Evolutionary conservation across 2,113 vertebrate species (phyloP).

Genomic region (Scalopus aquaticus): DNA sequence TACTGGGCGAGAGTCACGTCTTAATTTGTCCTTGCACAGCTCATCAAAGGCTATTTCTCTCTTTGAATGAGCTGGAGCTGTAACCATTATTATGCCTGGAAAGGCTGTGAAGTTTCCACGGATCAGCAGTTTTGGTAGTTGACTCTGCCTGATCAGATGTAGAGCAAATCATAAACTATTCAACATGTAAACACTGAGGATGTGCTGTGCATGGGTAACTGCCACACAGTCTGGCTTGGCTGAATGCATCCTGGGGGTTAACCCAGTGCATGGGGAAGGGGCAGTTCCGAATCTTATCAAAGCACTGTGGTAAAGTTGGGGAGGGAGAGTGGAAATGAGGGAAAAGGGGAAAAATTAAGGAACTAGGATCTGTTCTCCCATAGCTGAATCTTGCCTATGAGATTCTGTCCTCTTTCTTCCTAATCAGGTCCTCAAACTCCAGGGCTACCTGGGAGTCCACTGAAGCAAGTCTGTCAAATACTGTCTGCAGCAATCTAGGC

Average conservation of each 20-base stretch:
- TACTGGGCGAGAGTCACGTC: slow-evolving; percentile 12
- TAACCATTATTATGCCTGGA: slow-evolving; percentile 50
- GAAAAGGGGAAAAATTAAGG: not conserved
- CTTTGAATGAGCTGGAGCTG: slow-evolving; percentile 61
- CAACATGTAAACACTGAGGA: slow-evolving; percentile 68
- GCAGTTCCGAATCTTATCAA: not conserved
- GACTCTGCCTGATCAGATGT: slow-evolving; percentile 74
- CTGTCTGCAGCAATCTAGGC: too few species aligned
- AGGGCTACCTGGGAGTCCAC: not conserved
- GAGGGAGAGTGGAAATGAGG: not conserved
- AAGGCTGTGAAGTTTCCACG: slow-evolving; percentile 71
- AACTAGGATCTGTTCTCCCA: not conserved
- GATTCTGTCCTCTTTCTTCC: not conserved
- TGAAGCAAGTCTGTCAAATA: not conserved
- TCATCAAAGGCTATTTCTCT: slow-evolving; percentile 70
- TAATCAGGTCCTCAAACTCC: not conserved
- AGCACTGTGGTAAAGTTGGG: not conserved
- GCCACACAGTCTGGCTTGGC: not conserved
- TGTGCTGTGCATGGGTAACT: slow-evolving; percentile 63
- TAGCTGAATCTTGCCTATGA: not conserved
- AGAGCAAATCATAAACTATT: slow-evolving; percentile 78
- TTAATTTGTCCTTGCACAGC: slow-evolving; percentile 67
- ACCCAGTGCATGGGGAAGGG: not conserved
- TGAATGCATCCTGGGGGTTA: not conserved
- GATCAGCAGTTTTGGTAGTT: slow-evolving; percentile 74